A percentile compares a stretch with the other conserved stretches of the same genome.
phyloP scores from a whole-genome alignment of 2,113 vertebrate species.

The Gymnorhina tibicen region DNA sequence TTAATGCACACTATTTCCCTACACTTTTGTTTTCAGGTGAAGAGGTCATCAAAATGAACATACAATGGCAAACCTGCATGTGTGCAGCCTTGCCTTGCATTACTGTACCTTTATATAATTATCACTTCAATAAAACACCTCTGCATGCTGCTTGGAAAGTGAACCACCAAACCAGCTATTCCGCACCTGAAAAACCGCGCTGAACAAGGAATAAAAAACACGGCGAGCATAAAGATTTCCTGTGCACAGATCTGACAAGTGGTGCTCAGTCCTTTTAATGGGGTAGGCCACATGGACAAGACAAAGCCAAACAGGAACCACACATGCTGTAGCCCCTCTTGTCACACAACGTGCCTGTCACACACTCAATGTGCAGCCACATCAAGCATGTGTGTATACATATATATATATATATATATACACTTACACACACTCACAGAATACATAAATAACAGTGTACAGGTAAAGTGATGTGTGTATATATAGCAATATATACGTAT shows the following conservation, averaged over 20 bases:
- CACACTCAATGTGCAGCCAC: fast-evolving
- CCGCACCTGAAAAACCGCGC: neutral
- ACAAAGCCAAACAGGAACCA: neutral
- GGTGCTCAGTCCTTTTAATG: neutral
- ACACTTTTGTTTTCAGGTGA: neutral
- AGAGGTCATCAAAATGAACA: neutral
- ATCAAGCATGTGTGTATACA: fast-evolving
- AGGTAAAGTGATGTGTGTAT: neutral
- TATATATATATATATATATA: neutral
- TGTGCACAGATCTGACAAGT: neutral
- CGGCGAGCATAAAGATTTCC: neutral
- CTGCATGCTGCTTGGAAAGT: neutral
- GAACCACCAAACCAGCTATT: neutral
- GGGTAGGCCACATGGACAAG: neutral
- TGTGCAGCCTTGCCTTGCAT: neutral
- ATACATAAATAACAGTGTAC: neutral
- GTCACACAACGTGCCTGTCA: fast-evolving
- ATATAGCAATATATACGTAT: fast-evolving
- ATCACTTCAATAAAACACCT: neutral
- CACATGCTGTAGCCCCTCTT: neutral
- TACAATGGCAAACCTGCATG: neutral
- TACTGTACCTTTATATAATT: neutral
- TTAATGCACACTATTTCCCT: neutral
- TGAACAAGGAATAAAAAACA: neutral
- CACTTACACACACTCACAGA: neutral